Conservation (phyloP, 1,140 invertebrate genomes). For the Brachystomella parvula region DNA sequence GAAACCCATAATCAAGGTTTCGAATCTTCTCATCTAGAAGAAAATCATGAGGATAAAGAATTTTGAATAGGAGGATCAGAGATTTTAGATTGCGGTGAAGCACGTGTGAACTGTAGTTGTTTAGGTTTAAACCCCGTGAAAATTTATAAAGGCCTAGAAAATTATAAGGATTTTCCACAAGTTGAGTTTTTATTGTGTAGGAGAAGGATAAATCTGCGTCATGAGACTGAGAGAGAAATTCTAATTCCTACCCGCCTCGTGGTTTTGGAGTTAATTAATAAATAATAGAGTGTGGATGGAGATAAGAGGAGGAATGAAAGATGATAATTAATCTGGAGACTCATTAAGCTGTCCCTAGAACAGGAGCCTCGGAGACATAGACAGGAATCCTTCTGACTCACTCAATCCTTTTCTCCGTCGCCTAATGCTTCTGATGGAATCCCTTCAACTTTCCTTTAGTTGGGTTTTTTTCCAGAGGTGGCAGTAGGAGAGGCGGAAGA, state of each 20-base stretch:
- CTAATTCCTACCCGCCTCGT: neutral
- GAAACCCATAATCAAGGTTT: too few relatives aligned
- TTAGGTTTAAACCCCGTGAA: constrained; percentile 1
- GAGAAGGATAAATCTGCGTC: neutral
- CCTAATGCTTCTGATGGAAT: too few relatives aligned
- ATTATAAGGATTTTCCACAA: constrained; percentile 4
- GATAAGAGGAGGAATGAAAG: constrained; percentile 14
- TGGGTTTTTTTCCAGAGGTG: too few relatives aligned
- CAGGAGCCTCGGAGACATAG: neutral
- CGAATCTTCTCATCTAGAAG: too few relatives aligned
- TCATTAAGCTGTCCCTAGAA: constrained; percentile 8
- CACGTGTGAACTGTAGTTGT: neutral
- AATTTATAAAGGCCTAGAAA: neutral
- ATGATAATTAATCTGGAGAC: constrained; percentile 16
- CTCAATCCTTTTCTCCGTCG: too few relatives aligned
- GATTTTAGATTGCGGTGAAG: neutral
- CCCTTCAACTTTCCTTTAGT: too few relatives aligned
- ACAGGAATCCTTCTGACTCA: too few relatives aligned
- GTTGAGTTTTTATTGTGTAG: neutral
- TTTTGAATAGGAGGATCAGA: neutral
- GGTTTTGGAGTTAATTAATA: constrained; percentile 10
- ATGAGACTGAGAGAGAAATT: neutral
- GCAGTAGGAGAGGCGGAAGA: too few relatives aligned
- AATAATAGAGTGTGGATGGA: constrained; percentile 16
- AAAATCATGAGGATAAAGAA: too few relatives aligned